These are phyloP conservation scores for Heliopora coerulea DNA, from an alignment of 92 coral and sea anemone genomes.

Conservation along the genomic window DNA sequence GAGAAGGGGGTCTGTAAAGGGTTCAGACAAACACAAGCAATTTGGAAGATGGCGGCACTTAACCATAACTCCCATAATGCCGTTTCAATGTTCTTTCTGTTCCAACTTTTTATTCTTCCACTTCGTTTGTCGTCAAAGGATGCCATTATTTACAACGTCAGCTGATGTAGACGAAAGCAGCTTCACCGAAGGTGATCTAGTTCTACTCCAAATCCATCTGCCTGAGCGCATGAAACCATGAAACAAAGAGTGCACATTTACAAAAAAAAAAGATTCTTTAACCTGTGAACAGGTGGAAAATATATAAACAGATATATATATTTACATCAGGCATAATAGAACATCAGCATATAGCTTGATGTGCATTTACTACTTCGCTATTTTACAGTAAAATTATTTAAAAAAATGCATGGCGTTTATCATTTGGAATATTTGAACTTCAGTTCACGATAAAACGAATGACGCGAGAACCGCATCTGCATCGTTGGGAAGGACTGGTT, in stretches of 20 bases:
- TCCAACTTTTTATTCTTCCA: too few relatives aligned
- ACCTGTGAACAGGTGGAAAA: conserved; percentile 32
- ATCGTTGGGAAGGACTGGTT: not conserved
- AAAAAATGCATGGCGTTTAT: conserved; percentile 39
- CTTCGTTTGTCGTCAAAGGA: too few relatives aligned
- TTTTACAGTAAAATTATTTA: conserved; percentile 40
- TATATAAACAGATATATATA: conserved; percentile 37
- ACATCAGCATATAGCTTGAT: not conserved
- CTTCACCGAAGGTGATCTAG: too few relatives aligned
- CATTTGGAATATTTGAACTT: conserved; percentile 3
- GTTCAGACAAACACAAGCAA: too few relatives aligned
- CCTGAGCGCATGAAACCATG: too few relatives aligned
- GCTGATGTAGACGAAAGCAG: too few relatives aligned
- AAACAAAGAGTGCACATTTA: not conserved
- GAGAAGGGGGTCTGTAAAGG: too few relatives aligned
- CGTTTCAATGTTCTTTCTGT: too few relatives aligned
- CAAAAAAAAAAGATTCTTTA: not conserved
- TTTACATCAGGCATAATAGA: conserved; percentile 40
- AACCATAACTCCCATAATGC: too few relatives aligned
- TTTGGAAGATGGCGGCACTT: too few relatives aligned
- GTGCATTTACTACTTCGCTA: conserved; percentile 15
- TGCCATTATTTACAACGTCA: too few relatives aligned
- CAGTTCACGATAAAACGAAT: conserved; percentile 28
- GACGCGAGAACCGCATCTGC: conserved; percentile 4
- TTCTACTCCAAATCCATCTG: too few relatives aligned